A percentile compares a stretch with the other conserved stretches of the same genome.
Conservation (phyloP, 2,113 vertebrate species). For the Bubalus kerabau region DNA sequence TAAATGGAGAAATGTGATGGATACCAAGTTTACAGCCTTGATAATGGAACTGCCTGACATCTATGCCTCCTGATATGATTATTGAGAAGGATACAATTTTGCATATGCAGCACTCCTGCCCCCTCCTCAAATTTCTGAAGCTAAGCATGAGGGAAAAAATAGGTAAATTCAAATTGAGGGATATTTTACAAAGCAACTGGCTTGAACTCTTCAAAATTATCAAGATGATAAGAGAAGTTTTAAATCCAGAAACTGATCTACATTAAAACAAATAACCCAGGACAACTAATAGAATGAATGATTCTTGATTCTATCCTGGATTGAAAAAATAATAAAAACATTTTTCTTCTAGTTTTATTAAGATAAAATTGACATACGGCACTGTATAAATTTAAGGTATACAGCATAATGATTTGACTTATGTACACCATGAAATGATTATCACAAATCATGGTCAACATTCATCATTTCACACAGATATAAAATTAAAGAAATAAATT, state of each 20-base stretch:
- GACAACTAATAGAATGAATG: background rate
- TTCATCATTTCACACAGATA: background rate
- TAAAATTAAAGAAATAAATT: background rate
- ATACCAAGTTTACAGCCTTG: background rate
- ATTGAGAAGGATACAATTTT: background rate
- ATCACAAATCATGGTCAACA: background rate
- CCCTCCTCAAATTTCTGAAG: background rate
- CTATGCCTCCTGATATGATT: background rate
- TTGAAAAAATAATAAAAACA: background rate
- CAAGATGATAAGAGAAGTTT: background rate
- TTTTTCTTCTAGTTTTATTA: background rate
- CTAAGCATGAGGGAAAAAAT: background rate
- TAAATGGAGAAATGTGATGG: background rate
- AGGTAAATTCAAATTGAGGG: background rate
- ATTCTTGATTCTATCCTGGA: background rate
- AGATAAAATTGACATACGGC: background rate
- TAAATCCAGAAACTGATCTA: background rate
- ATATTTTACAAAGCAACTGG: background rate
- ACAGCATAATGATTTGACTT: background rate
- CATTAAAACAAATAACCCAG: background rate
- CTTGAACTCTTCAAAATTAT: background rate
- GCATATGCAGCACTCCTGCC: background rate
- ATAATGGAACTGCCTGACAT: background rate
- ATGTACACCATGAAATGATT: background rate
- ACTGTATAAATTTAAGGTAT: background rate